phyloP scores from a whole-genome alignment of 2,113 vertebrate species.

The Thryonomys swinderianus region DNA sequence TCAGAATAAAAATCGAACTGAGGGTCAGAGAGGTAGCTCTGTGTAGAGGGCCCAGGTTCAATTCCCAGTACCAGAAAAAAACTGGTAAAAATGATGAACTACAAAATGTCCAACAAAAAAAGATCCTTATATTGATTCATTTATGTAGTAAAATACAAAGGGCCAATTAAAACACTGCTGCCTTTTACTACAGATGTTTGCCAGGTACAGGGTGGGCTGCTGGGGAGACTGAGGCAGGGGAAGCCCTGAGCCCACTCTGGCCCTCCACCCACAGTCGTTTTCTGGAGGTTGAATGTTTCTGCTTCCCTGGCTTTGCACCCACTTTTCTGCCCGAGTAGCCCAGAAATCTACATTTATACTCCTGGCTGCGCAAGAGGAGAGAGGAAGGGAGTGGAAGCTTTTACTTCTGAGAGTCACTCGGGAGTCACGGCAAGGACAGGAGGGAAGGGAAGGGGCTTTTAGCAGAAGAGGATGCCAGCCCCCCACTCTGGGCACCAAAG shows the following conservation, averaged over 20 bases:
- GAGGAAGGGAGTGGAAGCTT: neutral
- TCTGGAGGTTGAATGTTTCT: neutral
- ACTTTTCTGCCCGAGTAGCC: neutral
- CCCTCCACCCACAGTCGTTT: rapidly evolving
- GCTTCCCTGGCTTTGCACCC: neutral
- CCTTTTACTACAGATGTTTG: rapidly evolving
- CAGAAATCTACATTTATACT: neutral
- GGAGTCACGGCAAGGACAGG: neutral
- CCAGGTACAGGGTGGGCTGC: neutral
- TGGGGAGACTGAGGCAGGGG: no score
- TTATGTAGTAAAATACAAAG: neutral
- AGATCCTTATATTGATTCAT: neutral
- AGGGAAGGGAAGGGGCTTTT: neutral
- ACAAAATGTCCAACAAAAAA: neutral
- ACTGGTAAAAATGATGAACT: neutral
- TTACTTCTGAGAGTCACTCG: neutral
- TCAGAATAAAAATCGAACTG: neutral
- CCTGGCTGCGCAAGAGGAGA: neutral
- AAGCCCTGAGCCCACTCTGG: no score
- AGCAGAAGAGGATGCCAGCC: rapidly evolving
- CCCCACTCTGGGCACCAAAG: neutral
- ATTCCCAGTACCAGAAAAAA: neutral
- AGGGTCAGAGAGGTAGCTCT: neutral
- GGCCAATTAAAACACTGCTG: no score
- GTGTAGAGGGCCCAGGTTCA: neutral